Conservation (phyloP, 2,797 vertebrate genomes). For the Bucorvus abyssinicus region DNA sequence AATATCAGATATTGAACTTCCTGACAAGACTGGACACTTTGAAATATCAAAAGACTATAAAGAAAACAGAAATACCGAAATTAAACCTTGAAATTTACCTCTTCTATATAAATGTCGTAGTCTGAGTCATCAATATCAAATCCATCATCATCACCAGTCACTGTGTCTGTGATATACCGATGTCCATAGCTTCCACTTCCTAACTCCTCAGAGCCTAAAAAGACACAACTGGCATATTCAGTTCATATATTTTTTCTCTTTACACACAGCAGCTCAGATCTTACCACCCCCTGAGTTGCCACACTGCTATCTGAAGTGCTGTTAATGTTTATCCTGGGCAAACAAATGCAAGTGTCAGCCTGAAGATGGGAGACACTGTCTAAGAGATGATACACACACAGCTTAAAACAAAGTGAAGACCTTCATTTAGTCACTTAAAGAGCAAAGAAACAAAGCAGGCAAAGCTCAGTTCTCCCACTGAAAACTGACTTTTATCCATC, state of each 20-base stretch:
- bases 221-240: constrained; percentile 13
- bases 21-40: background rate
- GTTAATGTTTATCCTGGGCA: background rate
- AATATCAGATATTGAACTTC: background rate
- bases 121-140: constrained; percentile 87
- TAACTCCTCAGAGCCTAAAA: constrained; percentile 79
- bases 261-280: background rate
- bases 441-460: background rate
- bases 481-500: background rate
- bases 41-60: background rate
- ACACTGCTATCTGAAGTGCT: background rate
- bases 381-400: background rate
- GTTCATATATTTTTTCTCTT: background rate
- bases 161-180: constrained; percentile 76
- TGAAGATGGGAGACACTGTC: background rate
- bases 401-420: background rate
- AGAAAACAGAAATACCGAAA: background rate
- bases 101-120: constrained; percentile 90
- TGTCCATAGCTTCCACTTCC: constrained; percentile 84
- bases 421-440: background rate
- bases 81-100: constrained; percentile 76
- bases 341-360: background rate
- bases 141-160: constrained; percentile 79
- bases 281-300: fast-evolving
- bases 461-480: background rate